These are phyloP conservation scores for Oxyruncus cristatus DNA, from an alignment of 2,113 vertebrate genomes.

Conservation along the genomic window DNA sequence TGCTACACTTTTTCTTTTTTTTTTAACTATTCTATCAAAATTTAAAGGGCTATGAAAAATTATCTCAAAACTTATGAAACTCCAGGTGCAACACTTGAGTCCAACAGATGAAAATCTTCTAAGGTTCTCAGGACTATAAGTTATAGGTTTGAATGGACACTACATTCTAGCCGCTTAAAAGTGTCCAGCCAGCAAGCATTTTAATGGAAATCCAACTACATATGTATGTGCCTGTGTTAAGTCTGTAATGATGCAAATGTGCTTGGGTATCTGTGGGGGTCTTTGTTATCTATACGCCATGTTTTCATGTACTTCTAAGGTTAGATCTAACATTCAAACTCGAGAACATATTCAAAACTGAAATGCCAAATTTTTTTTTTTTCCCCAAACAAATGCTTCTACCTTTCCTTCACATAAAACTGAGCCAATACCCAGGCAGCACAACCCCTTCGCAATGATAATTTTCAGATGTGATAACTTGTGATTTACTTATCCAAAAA, in stretches of 20 bases:
- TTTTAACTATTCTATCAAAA: neutral
- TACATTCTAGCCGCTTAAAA: neutral
- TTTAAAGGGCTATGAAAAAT: neutral
- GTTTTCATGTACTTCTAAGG: neutral
- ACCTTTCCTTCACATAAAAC: neutral
- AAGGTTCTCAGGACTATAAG: neutral
- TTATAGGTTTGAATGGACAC: neutral
- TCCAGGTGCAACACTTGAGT: neutral
- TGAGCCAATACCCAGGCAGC: neutral
- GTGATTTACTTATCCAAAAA: neutral
- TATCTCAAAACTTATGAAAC: neutral
- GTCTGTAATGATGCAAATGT: neutral
- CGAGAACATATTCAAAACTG: neutral
- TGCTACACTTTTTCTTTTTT: neutral
- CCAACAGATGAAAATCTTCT: neutral
- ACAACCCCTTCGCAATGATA: neutral
- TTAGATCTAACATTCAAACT: neutral
- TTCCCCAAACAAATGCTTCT: accelerated
- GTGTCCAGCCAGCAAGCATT: neutral
- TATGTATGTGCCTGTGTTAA: neutral
- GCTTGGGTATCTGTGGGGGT: neutral
- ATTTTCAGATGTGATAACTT: neutral
- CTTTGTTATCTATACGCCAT: neutral
- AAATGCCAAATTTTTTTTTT: neutral
- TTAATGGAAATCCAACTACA: neutral